Evolutionary conservation across 2,113 vertebrate species (phyloP).

Genomic region (Eclectus roratus): DNA sequence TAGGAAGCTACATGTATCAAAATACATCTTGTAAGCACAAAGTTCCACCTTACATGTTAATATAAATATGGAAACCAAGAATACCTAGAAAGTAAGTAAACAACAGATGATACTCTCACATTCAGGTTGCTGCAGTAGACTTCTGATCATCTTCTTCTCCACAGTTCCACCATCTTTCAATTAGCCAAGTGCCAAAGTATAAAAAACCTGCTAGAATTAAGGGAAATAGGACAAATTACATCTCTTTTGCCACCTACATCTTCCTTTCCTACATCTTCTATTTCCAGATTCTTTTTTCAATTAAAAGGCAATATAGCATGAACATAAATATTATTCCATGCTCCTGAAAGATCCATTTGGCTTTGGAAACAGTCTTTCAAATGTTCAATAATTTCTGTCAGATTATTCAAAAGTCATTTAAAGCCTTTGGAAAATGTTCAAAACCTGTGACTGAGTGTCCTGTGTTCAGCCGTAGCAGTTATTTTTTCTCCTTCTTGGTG

Average conservation of each 20-base stretch:
- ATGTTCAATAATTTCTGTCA: not conserved
- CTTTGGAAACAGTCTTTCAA: slow-evolving; percentile 11
- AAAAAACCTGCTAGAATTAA: not conserved
- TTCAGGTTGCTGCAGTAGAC: not conserved
- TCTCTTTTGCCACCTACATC: not conserved
- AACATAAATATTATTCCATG: not conserved
- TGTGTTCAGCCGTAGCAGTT: no score
- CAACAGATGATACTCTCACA: not conserved
- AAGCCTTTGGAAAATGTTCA: slow-evolving; percentile 3
- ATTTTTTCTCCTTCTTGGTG: no score
- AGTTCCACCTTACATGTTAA: not conserved
- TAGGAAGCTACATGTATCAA: not conserved
- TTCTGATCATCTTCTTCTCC: not conserved
- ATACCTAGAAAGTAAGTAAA: not conserved
- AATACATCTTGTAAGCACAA: not conserved
- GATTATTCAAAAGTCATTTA: not conserved
- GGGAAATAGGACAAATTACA: not conserved
- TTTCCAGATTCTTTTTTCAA: slow-evolving; percentile 6
- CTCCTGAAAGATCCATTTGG: not conserved
- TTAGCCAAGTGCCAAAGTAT: not conserved
- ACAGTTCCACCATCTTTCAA: not conserved
- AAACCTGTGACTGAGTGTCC: not conserved
- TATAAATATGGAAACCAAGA: not conserved
- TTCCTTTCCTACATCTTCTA: not conserved
- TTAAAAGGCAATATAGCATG: not conserved